phyloP scores from a whole-genome alignment of 1,140 invertebrate species.

The Doryteuthis pealeii region DNA sequence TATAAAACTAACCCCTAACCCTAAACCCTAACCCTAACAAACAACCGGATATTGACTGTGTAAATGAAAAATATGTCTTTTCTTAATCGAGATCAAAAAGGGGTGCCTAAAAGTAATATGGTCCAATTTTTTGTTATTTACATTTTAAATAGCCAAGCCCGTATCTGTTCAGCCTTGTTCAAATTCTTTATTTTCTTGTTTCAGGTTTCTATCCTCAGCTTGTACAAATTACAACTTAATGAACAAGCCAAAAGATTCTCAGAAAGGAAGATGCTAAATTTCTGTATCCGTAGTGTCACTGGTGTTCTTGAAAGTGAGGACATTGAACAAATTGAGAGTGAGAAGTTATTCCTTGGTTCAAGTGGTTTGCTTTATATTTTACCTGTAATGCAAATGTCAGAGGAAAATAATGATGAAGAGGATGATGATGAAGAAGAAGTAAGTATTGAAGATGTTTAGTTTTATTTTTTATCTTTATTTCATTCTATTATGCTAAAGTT shows the following conservation, averaged over 20 bases:
- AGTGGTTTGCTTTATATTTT: slow-evolving; percentile 43
- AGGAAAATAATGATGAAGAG: too few relatives aligned
- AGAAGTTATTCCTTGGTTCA: slow-evolving; percentile 30
- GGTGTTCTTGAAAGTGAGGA: slow-evolving; percentile 28
- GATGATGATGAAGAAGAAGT: slow-evolving; percentile 20
- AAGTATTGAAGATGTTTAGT: slow-evolving; percentile 20
- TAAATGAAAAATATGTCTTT: too few relatives aligned
- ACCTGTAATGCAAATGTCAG: slow-evolving; percentile 17
- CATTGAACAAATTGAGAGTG: slow-evolving; percentile 22
- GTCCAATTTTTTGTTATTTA: neutral
- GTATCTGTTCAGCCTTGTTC: neutral
- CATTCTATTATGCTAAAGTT: too few relatives aligned
- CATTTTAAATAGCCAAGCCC: neutral
- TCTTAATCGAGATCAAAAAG: too few relatives aligned
- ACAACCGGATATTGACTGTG: too few relatives aligned
- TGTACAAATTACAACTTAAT: slow-evolving; percentile 34
- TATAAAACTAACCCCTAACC: too few relatives aligned
- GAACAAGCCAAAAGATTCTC: neutral
- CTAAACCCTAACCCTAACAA: too few relatives aligned
- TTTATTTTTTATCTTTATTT: too few relatives aligned
- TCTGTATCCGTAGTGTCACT: slow-evolving; percentile 40
- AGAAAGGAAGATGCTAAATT: slow-evolving; percentile 18
- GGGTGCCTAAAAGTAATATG: neutral
- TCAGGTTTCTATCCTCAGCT: slow-evolving; percentile 30
- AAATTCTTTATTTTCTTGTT: neutral